Percentiles rank a stretch among this genome's conserved stretches.
These are phyloP conservation scores for Metopia argyrocephala DNA, from an alignment of 2,888 invertebrate genomes.

Conservation along the genomic window DNA sequence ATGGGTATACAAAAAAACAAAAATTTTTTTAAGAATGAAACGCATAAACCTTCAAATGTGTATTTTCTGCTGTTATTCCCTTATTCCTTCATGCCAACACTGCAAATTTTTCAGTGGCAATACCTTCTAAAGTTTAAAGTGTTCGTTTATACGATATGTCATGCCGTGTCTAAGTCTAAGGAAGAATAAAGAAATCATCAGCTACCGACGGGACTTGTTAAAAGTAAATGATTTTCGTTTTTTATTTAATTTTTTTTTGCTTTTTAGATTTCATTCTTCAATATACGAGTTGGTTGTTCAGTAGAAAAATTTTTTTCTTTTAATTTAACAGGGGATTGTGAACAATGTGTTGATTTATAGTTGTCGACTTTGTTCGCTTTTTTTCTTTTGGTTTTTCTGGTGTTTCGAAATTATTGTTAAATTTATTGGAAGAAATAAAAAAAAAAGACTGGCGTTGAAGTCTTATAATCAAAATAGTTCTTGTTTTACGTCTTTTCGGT, in stretches of 20 bases:
- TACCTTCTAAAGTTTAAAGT: not conserved
- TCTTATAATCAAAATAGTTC: slow-evolving; percentile 48
- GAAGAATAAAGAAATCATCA: not conserved
- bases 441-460: slow-evolving; percentile 44
- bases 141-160: not conserved
- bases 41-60: not conserved
- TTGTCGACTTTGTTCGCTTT: slow-evolving; percentile 61
- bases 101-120: slow-evolving; percentile 24
- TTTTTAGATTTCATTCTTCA: slow-evolving; percentile 6
- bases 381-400: not conserved
- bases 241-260: slow-evolving; percentile 1
- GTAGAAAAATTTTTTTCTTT: slow-evolving; percentile 7
- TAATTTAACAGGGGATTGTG: slow-evolving; percentile 41
- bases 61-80: not conserved
- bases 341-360: slow-evolving; percentile 68
- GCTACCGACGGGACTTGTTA: slow-evolving; percentile 48
- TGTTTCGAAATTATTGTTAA: slow-evolving; percentile 66
- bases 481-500: not conserved
- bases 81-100: too few relatives aligned
- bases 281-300: slow-evolving; percentile 40
- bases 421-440: slow-evolving; percentile 67
- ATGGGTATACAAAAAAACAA: not conserved
- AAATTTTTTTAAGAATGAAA: not conserved
- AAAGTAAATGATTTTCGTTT: slow-evolving; percentile 44
- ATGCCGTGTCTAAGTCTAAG: slow-evolving; percentile 50